Evolutionary conservation across 2,888 invertebrate species (phyloP), one percentile per base, ranked within the genome.

Genomic region (Sminthurinus aureus): DNA sequence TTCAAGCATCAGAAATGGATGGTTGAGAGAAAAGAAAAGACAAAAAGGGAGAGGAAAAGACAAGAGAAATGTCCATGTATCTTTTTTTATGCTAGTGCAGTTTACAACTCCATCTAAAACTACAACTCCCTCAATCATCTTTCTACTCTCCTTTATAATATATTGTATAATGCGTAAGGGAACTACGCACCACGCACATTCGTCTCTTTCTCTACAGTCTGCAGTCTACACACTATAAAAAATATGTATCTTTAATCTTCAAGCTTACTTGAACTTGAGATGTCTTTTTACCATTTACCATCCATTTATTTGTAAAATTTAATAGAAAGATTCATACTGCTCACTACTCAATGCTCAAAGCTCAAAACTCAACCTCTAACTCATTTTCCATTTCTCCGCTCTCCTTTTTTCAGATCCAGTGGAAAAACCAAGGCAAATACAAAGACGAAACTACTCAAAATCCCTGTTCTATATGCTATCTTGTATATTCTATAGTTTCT

Each of bases 1-100:
- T 75, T 81, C 74, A 75, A 74, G 74, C 74, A 81, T 81, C 81
- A 66, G 74, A 74, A 81, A 81, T 75, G 81, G 75, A 75, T 75
- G 74, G 81, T 74, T 50, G 51, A 58, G 73, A 74, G n/a, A 64
- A 74, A 50, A 50, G 18, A 22, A 64, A 64, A 52, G 81, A 81
- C 20, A 81, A 51, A 22, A 58, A 81, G 81, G n/a, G 74, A 74
- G 22, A n/a, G 24, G 51, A 64, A 64, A 52, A 26, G 74, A 74
- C 66, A 64, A 64, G 81, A 71, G 50, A 69, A 75, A n/a, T 24
- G 64, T 13, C 66, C 11, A 77, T 50, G 69, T 64, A 50, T 38
- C 20, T 69, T 52, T 69, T 80, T 80, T 79, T 80, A 71, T 80
- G 15, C 78, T 64, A 0, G 24, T 78, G 26, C 66, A 64, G 64